A percentile compares a stretch with the other conserved stretches of the same genome.
Evolutionary conservation across 2,888 invertebrate genomes (phyloP).

Genomic region (Apodemia zela): DNA sequence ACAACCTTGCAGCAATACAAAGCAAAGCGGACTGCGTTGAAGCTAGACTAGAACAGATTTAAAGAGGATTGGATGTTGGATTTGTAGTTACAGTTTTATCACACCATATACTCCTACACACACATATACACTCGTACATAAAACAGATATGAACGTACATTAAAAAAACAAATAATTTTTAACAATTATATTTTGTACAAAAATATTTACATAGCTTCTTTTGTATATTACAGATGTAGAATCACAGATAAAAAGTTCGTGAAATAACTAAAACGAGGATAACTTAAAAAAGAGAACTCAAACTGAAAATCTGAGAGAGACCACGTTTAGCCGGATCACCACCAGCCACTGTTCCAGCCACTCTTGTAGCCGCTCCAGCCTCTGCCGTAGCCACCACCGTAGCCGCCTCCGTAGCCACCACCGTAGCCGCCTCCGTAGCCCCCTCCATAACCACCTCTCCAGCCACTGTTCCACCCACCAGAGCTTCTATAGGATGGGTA

Average conservation of each 20-base stretch:
- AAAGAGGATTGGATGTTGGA: too few relatives aligned
- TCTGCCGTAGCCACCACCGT: constrained; percentile 33
- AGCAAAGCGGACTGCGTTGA: too few relatives aligned
- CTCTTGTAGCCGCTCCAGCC: background rate
- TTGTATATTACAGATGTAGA: background rate
- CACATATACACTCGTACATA: too few relatives aligned
- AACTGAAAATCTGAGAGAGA: background rate
- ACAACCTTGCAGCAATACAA: too few relatives aligned
- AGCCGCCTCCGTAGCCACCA: constrained; percentile 17
- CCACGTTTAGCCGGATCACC: constrained; percentile 20
- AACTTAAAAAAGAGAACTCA: background rate
- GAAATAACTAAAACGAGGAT: background rate
- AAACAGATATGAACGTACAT: background rate
- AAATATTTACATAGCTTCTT: constrained; percentile 6
- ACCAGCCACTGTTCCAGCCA: constrained; percentile 37
- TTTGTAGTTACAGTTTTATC: too few relatives aligned
- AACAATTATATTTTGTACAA: background rate
- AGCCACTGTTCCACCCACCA: constrained; percentile 26
- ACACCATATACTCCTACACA: background rate
- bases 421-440: constrained; percentile 20
- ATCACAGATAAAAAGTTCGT: constrained; percentile 2
- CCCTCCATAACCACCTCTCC: constrained; percentile 27
- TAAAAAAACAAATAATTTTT: background rate
- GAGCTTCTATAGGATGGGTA: constrained; percentile 12
- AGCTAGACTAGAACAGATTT: too few relatives aligned